Evolutionary conservation across 1,140 invertebrate genomes (phyloP), one percentile per base, ranked within the genome.

Genomic region (Drosophila leontia): DNA sequence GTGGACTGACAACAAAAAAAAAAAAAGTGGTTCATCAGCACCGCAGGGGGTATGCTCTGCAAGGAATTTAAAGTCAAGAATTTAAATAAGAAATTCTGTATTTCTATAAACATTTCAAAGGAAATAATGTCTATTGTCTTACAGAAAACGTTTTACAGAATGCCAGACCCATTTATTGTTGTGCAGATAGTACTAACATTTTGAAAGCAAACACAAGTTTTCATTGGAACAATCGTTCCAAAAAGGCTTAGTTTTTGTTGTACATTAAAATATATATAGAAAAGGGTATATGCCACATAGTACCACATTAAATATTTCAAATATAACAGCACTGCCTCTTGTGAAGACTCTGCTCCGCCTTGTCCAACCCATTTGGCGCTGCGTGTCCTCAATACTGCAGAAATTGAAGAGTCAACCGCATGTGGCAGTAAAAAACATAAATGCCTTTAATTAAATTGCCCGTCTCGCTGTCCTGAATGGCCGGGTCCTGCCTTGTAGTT

Each of bases 381-480:
- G 50, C 37, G 9, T 19, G 39, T 37, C 17, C n/a, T n/a, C 39
- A 51, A 32, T 47, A 69, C 35, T 17, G 13, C 60, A 57, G 47
- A 69, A 55, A 61, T 61, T 44, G 60, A 75, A 69, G 56, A 80
- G 63, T 59, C 61, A 76, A 67, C 60, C 60, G 63, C 63, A 56
- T 56, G 59, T 55, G 57, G 67, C 75, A 59, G 55, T 59, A 88
- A 85, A 80, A 74, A 63, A 62, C 71, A 83, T 78, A 83, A 88
- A 74, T 88, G 80, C 84, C 76, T 87, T 87, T 90, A 84, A 87
- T 87, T 88, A 87, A 87, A 87, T 78, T 72, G 77, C 67, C 56
- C 59, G 55, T 64, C 53, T 50, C 42, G 55, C 50, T 62, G 80
- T 67, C 78, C 74, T 55, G 48, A 50, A 29, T 42, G 51, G 29